phyloP scores from a whole-genome alignment of 2,888 invertebrate genomes.

The Acleris sparsana region DNA sequence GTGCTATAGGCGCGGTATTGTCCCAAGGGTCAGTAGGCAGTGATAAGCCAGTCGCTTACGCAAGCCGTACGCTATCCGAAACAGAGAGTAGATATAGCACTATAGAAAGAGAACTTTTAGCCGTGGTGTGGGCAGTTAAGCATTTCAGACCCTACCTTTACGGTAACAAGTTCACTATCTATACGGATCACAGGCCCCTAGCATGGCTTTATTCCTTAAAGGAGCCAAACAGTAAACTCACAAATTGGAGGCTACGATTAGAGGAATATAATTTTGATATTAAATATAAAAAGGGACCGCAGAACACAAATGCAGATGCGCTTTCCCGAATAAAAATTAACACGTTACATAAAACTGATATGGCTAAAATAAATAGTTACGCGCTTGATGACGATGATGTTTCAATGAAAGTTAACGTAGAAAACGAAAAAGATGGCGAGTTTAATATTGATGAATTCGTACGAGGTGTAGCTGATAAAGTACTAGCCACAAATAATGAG shows the following conservation, averaged over 20 bases:
- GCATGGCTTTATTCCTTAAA: conserved; percentile 38
- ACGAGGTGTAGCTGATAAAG: background rate
- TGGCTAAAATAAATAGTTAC: too few species aligned
- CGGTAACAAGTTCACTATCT: conserved; percentile 40
- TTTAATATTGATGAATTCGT: conserved; percentile 3
- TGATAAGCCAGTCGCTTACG: conserved; percentile 23
- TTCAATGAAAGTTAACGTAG: conserved; percentile 29
- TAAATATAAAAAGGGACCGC: conserved; percentile 39
- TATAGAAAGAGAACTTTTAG: conserved; percentile 34
- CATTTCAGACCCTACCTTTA: conserved; percentile 36
- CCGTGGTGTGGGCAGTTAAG: conserved; percentile 28
- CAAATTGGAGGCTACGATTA: conserved; percentile 42
- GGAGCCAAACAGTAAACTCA: conserved; percentile 41
- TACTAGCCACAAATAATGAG: background rate
- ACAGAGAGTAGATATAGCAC: conserved; percentile 32
- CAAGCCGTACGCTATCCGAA: background rate
- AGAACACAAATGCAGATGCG: conserved; percentile 40
- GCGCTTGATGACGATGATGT: conserved; percentile 22
- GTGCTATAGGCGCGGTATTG: conserved; percentile 34
- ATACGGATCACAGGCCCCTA: conserved; percentile 39
- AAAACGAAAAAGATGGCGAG: background rate
- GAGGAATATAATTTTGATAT: conserved; percentile 42
- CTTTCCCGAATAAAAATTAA: conserved; percentile 39
- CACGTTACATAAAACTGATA: background rate
- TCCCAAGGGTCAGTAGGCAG: conserved; percentile 36